Conservation (phyloP, 2,888 invertebrate genomes). For the Pachydiplax longipennis region DNA sequence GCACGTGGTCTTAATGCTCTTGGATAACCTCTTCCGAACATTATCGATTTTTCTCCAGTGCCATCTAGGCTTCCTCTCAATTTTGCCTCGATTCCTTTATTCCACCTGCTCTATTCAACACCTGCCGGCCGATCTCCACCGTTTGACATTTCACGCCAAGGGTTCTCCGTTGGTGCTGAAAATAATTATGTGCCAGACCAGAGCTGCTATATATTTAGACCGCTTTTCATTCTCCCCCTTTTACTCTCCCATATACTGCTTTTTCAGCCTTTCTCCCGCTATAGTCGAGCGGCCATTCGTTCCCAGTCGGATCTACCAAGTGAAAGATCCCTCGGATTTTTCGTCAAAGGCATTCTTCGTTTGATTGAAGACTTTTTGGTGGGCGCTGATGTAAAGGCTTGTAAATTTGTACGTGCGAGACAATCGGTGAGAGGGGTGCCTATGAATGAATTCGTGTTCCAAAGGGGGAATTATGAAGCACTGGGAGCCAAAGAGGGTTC, state of each 20-base stretch:
- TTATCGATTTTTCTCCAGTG: not conserved
- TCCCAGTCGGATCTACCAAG: not conserved
- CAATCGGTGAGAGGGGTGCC: no score
- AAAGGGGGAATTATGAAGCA: no score
- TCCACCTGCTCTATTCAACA: constrained; percentile 35
- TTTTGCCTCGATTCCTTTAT: not conserved
- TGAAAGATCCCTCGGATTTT: not conserved
- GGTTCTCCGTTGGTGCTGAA: not conserved
- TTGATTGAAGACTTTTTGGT: no score
- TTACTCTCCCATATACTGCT: not conserved
- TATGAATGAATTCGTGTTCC: no score
- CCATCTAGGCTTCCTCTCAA: not conserved
- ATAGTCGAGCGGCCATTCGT: not conserved
- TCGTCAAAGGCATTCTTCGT: not conserved
- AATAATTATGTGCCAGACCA: constrained; percentile 35
- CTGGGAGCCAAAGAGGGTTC: no score
- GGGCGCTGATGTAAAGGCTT: no score
- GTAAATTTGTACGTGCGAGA: no score
- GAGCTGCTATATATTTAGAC: constrained; percentile 35
- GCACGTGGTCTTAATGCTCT: constrained; percentile 24
- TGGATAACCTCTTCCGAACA: not conserved
- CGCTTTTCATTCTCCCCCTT: not conserved
- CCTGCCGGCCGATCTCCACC: constrained; percentile 23
- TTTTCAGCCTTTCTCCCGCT: not conserved
- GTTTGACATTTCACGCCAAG: constrained; percentile 28